Base-by-base conservation (phyloP, 2,797 vertebrate genomes). In the Champsocephalus esox region DNA sequence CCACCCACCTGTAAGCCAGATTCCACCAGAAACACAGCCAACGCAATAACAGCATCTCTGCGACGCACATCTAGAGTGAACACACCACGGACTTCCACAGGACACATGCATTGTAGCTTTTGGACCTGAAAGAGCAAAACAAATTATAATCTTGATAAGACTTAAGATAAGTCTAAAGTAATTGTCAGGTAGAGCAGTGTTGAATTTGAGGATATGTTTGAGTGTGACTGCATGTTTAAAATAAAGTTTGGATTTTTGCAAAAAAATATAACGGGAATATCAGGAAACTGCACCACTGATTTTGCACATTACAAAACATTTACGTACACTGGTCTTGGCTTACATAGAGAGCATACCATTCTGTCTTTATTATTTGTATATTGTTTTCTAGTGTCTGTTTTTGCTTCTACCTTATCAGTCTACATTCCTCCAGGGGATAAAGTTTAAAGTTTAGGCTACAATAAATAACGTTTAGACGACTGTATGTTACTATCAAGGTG, bases 81-180 rank as follows among this genome's bases (percentile, higher is more conserved):
- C 76, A 96, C 94, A 13, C 97, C 97, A 0, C 97, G 97, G 55
- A 96, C 95, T 90, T 99, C 97, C 73, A 97, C 95, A 8, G 98
- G 97, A 87, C 97, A 99, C 98, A 99, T 99, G 81, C 97, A 99
- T 79, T 97, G 96, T 28, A 99, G 90, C 80, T 99, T 99, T 68
- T 98, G 96, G 38, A 99, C 97, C 98, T 99, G 82, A 72, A 78
- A 86, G 10, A 83, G 41, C 58, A 56, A 70, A 62, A 10, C 2
- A 60, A 13, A 32, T 46, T 14, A 13, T 51, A 12, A 52, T 16
- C 34, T 21, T 16, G 34, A 41, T 48, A 9, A 21, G 10, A 49
- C 9, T 34, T 54, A 46, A 4, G 0, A 43, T 14, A 10, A 9
- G 28, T 19, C n/a, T 44, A 3, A 62, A 17, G 14, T 0, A 16